Conservation (phyloP, 2,113 vertebrate species). For the Poecile atricapillus region DNA sequence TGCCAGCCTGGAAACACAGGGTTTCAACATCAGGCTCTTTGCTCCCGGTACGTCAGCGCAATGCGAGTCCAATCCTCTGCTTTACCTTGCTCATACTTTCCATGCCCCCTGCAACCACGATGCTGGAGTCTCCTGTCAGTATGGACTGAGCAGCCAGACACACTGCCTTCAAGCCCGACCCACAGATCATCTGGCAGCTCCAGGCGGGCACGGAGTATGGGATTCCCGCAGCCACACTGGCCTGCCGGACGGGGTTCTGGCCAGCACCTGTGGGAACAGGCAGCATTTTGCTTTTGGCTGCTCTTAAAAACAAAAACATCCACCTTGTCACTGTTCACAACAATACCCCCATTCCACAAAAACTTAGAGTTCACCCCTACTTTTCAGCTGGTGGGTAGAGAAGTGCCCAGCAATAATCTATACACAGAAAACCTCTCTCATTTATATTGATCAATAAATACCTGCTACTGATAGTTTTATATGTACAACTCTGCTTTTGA, state of each 20-base stretch:
- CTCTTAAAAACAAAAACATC: not conserved
- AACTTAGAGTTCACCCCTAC: fast-evolving
- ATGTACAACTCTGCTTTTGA: not conserved
- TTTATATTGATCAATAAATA: not conserved
- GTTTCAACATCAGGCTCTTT: not conserved
- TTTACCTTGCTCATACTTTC: slow-evolving; percentile 96
- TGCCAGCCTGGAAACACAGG: not conserved
- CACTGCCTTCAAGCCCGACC: slow-evolving; percentile 91
- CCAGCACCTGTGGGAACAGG: slow-evolving; percentile 80
- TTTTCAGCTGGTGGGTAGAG: not conserved
- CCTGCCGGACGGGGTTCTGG: slow-evolving; percentile 90
- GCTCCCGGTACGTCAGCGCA: fast-evolving
- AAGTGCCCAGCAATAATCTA: not conserved
- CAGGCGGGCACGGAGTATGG: slow-evolving; percentile 88
- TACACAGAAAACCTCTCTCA: not conserved
- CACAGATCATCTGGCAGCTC: slow-evolving; percentile 98
- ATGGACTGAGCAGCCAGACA: slow-evolving; percentile 91
- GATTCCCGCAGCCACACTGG: slow-evolving; percentile 86
- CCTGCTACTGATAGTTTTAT: not conserved
- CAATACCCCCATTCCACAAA: not conserved
- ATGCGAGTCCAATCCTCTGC: fast-evolving
- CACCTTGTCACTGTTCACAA: not conserved
- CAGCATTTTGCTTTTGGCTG: not conserved
- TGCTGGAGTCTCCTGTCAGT: slow-evolving; percentile 76
- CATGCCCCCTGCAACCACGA: slow-evolving; percentile 96